Evolutionary conservation across 2,888 invertebrate species (phyloP), one percentile per base, ranked within the genome.

Genomic region (Bibio marci): DNA sequence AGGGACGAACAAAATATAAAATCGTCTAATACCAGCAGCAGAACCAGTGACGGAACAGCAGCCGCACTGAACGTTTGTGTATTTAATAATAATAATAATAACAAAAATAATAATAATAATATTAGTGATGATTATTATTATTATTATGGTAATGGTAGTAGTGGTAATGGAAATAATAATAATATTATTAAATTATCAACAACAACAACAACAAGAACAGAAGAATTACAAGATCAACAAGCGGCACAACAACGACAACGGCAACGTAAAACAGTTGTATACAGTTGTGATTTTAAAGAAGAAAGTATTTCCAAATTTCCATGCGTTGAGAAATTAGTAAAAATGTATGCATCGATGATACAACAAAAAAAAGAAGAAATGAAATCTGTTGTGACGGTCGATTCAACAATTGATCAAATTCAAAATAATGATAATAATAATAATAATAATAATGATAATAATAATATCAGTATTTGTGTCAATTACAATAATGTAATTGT

Each of bases 341-440:
- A 48, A 48, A 50, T 49, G 49, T 49, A 49, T 40, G 45, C 49
- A 30, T 45, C 48, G 39, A 36, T 48, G 11, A 30, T 48, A 15
- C 43, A 46, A 38, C 44, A 47, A 18, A 47, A 43, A 31, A 48
- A 47, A 36, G 37, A 19, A 30, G 41, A 37, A 35, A 18, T 30
- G 22, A 28, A 28, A 30, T 30, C n/a, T n/a, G 13, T 12, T 27
- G 27, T 7, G 10, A 15, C 30, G 12, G 6, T 12, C 14, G 17
- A 15, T 15, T 5, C 14, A n/a, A 17, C 27, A n/a, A 14, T 7
- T 13, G 15, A 14, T 12, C 3, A 26, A 26, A 35, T 10, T 13
- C 15, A 15, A 32, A 18, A 17, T 32, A 12, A n/a, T 30, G 30
- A 15, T 14, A 28, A 18, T 38, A 15, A 18, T 18, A 17, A 32